Conservation (phyloP, 2,113 vertebrate genomes). For the Stigmatopora argus region DNA sequence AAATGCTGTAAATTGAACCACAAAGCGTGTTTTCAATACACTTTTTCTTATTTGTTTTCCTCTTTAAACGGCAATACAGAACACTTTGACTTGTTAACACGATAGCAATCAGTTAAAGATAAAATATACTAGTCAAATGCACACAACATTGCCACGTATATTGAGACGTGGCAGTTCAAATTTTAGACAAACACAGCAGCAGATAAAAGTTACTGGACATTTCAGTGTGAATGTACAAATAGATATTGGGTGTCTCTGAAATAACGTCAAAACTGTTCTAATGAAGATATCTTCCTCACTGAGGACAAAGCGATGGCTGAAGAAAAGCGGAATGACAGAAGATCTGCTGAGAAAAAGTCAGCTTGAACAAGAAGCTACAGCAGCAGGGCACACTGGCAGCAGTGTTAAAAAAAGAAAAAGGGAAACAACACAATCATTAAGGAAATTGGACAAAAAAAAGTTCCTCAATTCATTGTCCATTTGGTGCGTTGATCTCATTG, state of each 20-base stretch:
- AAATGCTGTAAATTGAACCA: slow-evolving; percentile 5
- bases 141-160: slow-evolving; percentile 15
- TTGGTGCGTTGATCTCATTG: slow-evolving; percentile 14
- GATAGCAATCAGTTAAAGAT: slow-evolving; percentile 15
- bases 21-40: not conserved
- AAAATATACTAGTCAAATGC: slow-evolving; percentile 23
- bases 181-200: slow-evolving; percentile 7
- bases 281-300: slow-evolving; percentile 8
- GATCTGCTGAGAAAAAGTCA: slow-evolving; percentile 15
- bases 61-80: slow-evolving; percentile 21
- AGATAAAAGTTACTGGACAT: slow-evolving; percentile 16
- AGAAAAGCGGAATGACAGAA: slow-evolving; percentile 27
- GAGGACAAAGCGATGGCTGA: slow-evolving; percentile 19
- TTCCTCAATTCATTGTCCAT: slow-evolving; percentile 1
- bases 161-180: slow-evolving; percentile 21
- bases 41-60: slow-evolving; percentile 17
- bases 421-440: slow-evolving; percentile 25
- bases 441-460: slow-evolving; percentile 19
- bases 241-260: slow-evolving; percentile 7
- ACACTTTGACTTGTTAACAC: slow-evolving; percentile 24
- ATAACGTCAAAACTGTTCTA: slow-evolving; percentile 23
- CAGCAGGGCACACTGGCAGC: slow-evolving; percentile 42
- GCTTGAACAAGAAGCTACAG: slow-evolving; percentile 23
- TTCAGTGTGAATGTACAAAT: slow-evolving; percentile 40
- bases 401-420: slow-evolving; percentile 28